phyloP scores from a whole-genome alignment of 2,113 vertebrate species.

The Lynx canadensis region DNA sequence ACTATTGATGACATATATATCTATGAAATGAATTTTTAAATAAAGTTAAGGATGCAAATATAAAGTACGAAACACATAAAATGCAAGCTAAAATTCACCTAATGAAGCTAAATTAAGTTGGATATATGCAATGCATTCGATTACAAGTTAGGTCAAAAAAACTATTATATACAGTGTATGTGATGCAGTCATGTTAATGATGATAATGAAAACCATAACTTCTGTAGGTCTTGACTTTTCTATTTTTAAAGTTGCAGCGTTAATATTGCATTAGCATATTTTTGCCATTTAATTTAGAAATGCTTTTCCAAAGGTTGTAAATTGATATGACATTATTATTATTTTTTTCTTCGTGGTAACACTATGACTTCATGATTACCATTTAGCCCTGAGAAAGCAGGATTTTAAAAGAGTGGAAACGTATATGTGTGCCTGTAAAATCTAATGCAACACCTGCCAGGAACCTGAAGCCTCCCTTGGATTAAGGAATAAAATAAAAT shows the following conservation, averaged over 20 bases:
- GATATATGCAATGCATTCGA: background rate
- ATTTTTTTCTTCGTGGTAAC: background rate
- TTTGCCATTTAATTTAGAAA: conserved; percentile 65
- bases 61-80: background rate
- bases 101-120: conserved; percentile 13
- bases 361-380: conserved; percentile 40
- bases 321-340: conserved; percentile 39
- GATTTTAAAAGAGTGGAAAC: conserved; percentile 27
- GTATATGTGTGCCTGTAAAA: conserved; percentile 46
- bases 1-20: background rate
- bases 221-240: conserved; percentile 34
- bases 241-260: conserved; percentile 52
- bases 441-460: background rate
- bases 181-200: conserved; percentile 30
- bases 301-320: conserved; percentile 45
- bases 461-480: background rate
- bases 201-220: conserved; percentile 53
- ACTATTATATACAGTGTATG: background rate
- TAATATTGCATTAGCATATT: conserved; percentile 63
- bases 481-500: conserved; percentile 63
- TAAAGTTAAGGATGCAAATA: background rate
- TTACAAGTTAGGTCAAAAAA: background rate
- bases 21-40: background rate
- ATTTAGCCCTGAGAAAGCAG: conserved; percentile 47
- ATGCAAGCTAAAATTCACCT: background rate